These are phyloP conservation scores for Callyntrura guangdongensis DNA, from an alignment of 2,888 invertebrate species.

Conservation along the genomic window DNA sequence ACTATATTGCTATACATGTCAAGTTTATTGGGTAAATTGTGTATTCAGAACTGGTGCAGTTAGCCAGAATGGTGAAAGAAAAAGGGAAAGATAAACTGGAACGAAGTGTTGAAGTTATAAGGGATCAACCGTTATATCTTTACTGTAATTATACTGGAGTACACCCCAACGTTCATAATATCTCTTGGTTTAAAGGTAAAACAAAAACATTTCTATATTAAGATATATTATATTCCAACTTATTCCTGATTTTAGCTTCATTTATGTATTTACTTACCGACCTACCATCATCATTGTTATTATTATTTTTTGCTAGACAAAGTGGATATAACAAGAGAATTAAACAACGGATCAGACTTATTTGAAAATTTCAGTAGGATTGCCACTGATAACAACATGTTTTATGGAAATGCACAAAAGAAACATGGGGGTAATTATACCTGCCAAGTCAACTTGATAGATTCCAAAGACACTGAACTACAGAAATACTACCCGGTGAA, in stretches of 20 bases:
- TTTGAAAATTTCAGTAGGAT: conserved; percentile 55
- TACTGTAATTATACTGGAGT: conserved; percentile 72
- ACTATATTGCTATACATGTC: no score
- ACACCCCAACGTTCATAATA: not conserved
- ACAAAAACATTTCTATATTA: not conserved
- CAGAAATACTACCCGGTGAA: conserved; percentile 49
- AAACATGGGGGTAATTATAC: conserved; percentile 74
- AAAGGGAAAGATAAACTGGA: conserved; percentile 9
- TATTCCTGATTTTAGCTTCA: no score
- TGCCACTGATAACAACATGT: not conserved
- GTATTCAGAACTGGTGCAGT: conserved; percentile 35
- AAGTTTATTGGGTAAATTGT: not conserved
- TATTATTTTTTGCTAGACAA: no score
- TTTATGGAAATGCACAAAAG: conserved; percentile 54
- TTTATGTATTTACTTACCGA: no score
- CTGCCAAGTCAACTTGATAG: conserved; percentile 55
- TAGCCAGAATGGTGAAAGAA: conserved; percentile 42
- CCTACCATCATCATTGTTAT: no score
- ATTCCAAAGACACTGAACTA: not conserved
- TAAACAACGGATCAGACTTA: not conserved
- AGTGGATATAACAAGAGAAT: conserved; percentile 63
- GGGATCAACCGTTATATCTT: conserved; percentile 40
- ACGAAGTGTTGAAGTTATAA: conserved; percentile 39
- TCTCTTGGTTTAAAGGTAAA: conserved; percentile 75
- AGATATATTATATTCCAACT: no score